These are phyloP conservation scores for Salvelinus fontinalis DNA, from an alignment of 2,113 vertebrate species.

Conservation along the genomic window DNA sequence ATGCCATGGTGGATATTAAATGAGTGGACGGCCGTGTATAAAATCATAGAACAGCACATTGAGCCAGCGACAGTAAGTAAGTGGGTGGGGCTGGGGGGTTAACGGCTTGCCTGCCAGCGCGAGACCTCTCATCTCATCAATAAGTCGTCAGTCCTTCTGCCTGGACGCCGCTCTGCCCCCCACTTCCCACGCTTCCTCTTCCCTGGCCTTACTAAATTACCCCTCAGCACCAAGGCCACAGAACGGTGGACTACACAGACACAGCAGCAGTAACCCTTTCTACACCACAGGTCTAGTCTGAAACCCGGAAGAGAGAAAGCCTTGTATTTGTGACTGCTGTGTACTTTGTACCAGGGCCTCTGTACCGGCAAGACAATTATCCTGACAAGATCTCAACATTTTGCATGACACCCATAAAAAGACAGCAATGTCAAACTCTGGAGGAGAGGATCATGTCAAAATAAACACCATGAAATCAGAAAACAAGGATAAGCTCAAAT, in stretches of 20 bases:
- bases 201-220: not conserved
- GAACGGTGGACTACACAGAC: conserved; percentile 17
- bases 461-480: not conserved
- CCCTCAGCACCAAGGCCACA: not conserved
- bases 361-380: conserved; percentile 33
- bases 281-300: conserved; percentile 21
- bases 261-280: conserved; percentile 11
- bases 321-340: conserved; percentile 39
- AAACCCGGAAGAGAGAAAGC: conserved; percentile 14
- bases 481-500: not conserved
- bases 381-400: conserved; percentile 12
- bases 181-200: conserved; percentile 42
- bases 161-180: conserved; percentile 24
- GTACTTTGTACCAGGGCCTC: conserved; percentile 16
- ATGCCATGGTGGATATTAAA: not conserved
- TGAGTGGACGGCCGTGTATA: not conserved
- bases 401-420: not conserved
- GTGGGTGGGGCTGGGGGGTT: conserved; percentile 43
- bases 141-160: conserved; percentile 56
- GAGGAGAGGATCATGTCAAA: not conserved
- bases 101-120: not conserved
- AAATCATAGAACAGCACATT: not conserved
- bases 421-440: not conserved
- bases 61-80: conserved; percentile 41
- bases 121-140: conserved; percentile 60